Conservation (phyloP, 2,797 vertebrate genomes). For the Notolabrus celidotus region DNA sequence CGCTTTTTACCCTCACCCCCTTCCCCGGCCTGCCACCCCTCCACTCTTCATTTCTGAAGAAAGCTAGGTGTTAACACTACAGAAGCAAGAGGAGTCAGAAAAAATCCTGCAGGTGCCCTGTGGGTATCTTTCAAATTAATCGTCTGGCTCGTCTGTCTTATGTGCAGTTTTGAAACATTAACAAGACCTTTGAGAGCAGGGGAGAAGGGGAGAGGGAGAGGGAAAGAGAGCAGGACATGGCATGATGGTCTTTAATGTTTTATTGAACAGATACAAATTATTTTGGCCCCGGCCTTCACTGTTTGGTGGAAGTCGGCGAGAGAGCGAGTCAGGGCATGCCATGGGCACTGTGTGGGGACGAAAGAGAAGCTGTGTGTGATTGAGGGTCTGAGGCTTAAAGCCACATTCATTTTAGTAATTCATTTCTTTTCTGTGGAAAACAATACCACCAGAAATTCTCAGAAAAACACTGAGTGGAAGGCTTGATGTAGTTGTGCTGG, state of each 20-base stretch:
- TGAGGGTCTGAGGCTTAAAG: slow-evolving; percentile 68
- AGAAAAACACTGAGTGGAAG: slow-evolving; percentile 14
- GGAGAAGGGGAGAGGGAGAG: slow-evolving; percentile 60
- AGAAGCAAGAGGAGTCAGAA: slow-evolving; percentile 81
- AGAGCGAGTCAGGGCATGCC: slow-evolving; percentile 79
- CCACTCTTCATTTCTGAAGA: slow-evolving; percentile 77
- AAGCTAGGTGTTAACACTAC: slow-evolving; percentile 87
- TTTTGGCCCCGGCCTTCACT: slow-evolving; percentile 85
- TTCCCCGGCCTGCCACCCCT: slow-evolving; percentile 69
- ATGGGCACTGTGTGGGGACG: slow-evolving; percentile 73
- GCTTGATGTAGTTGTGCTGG: slow-evolving; percentile 7
- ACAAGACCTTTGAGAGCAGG: slow-evolving; percentile 88
- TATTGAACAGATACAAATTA: slow-evolving; percentile 91
- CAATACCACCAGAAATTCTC: slow-evolving; percentile 38
- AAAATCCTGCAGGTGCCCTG: slow-evolving; percentile 88
- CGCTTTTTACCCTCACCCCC: slow-evolving; percentile 71
- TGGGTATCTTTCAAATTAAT: slow-evolving; percentile 90
- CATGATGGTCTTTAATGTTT: slow-evolving; percentile 88
- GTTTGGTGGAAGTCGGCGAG: slow-evolving; percentile 82
- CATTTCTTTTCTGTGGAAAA: slow-evolving; percentile 61
- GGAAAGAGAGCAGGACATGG: slow-evolving; percentile 78
- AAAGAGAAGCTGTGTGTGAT: slow-evolving; percentile 64
- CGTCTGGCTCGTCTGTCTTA: slow-evolving; percentile 88
- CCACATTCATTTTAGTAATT: slow-evolving; percentile 62
- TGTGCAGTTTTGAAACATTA: slow-evolving; percentile 90